phyloP scores from a whole-genome alignment of 2,113 vertebrate genomes.

The Dromaius novaehollandiae region DNA sequence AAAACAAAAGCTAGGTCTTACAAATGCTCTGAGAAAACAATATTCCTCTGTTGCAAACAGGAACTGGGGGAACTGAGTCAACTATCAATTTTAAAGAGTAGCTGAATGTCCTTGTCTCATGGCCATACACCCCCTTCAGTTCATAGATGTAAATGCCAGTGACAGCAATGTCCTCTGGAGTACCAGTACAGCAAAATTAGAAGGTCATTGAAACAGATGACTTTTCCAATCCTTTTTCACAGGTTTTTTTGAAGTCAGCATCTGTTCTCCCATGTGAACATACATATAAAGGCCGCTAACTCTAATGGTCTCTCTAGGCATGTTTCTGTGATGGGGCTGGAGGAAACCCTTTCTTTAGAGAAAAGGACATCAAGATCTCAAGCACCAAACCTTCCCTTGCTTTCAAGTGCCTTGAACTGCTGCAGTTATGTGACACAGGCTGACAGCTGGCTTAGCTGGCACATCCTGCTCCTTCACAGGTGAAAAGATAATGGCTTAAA shows the following conservation, averaged over 20 bases:
- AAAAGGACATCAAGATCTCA: background rate
- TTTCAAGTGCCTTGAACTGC: background rate
- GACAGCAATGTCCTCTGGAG: conserved; percentile 13
- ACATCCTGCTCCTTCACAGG: background rate
- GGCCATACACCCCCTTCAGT: background rate
- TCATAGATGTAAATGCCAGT: conserved; percentile 15
- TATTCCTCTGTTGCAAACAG: background rate
- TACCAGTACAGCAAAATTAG: background rate
- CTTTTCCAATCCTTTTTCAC: conserved; percentile 3
- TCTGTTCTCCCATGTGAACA: conserved; percentile 12
- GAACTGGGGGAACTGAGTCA: background rate
- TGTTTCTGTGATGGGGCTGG: background rate
- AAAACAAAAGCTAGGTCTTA: background rate
- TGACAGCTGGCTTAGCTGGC: background rate
- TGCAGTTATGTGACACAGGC: background rate
- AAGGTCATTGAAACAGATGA: conserved; percentile 29
- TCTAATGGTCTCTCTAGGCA: background rate
- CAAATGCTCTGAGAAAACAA: background rate
- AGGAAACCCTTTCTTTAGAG: background rate
- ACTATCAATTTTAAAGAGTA: background rate
- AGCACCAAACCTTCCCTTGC: background rate
- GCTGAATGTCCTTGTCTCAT: background rate
- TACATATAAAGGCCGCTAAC: background rate
- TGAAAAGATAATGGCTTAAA: background rate
- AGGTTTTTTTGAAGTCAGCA: background rate